Evolutionary conservation across 2,888 invertebrate species (phyloP).

Genomic region (Diaprepes abbreviatus): DNA sequence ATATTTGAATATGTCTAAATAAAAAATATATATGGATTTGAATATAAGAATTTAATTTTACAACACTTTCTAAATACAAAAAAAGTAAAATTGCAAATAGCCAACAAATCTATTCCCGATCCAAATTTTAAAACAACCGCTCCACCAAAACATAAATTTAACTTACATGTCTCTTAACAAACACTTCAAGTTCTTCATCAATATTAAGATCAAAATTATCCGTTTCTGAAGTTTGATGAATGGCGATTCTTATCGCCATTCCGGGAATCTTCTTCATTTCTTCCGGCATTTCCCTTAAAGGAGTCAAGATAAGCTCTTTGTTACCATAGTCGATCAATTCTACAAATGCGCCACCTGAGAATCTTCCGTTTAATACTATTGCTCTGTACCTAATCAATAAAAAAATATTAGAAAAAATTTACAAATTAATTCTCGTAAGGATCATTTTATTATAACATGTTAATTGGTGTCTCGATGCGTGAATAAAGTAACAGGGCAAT

Average conservation of each 20-base stretch:
- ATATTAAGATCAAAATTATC: constrained; percentile 2
- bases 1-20: neutral
- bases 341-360: constrained; percentile 52
- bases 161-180: constrained; percentile 34
- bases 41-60: too few relatives aligned
- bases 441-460: too few relatives aligned
- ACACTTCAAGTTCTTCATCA: constrained; percentile 40
- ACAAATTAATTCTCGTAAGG: too few relatives aligned
- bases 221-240: neutral
- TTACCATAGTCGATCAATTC: constrained; percentile 61
- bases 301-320: constrained; percentile 44
- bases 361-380: constrained; percentile 10
- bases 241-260: constrained; percentile 50
- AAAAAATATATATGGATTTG: too few relatives aligned
- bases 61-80: too few relatives aligned
- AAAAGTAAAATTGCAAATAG: too few relatives aligned
- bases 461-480: too few relatives aligned
- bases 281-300: constrained; percentile 51
- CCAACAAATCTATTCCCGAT: neutral
- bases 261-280: constrained; percentile 52
- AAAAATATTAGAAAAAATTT: too few relatives aligned
- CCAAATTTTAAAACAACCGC: neutral
- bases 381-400: constrained; percentile 56
- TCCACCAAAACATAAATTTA: neutral
- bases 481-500: too few relatives aligned